Evolutionary conservation across 2,888 invertebrate genomes (phyloP).

Genomic region (Zootermopsis nevadensis): DNA sequence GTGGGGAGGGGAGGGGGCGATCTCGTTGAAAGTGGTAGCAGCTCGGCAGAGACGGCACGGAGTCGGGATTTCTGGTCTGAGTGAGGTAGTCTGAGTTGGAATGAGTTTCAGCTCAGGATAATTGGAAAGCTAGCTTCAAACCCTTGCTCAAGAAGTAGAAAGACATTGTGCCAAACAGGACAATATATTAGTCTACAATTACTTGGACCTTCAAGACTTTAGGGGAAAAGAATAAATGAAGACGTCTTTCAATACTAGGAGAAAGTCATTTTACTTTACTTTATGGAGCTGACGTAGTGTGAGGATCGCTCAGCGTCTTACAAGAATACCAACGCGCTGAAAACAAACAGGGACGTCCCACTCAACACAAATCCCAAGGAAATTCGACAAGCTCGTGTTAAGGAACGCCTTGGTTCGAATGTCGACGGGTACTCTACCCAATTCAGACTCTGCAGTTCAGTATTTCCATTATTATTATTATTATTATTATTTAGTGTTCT

Average conservation of each 20-base stretch:
- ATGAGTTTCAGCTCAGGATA: conserved; percentile 5
- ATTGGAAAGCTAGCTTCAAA: conserved; percentile 33
- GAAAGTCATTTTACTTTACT: not conserved
- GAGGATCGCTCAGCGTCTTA: too few relatives aligned
- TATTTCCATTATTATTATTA: too few relatives aligned
- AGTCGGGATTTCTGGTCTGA: not conserved
- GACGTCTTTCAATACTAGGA: not conserved
- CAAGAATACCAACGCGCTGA: too few relatives aligned
- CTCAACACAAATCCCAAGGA: too few relatives aligned
- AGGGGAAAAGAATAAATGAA: not conserved
- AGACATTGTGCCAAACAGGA: conserved; percentile 18
- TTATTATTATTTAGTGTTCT: too few relatives aligned
- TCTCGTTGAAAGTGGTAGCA: not conserved
- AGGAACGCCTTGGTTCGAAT: too few relatives aligned
- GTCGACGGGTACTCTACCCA: too few relatives aligned
- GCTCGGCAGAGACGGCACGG: not conserved
- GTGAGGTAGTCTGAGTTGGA: not conserved
- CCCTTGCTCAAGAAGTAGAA: not conserved
- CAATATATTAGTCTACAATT: conserved; percentile 21
- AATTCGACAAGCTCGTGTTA: too few relatives aligned
- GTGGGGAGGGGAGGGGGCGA: not conserved
- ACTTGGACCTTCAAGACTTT: not conserved
- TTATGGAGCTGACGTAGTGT: not conserved
- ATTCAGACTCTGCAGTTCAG: too few relatives aligned
- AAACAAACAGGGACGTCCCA: too few relatives aligned